Conservation (phyloP, 2,888 invertebrate genomes). For the Allophyes oxyacanthae region DNA sequence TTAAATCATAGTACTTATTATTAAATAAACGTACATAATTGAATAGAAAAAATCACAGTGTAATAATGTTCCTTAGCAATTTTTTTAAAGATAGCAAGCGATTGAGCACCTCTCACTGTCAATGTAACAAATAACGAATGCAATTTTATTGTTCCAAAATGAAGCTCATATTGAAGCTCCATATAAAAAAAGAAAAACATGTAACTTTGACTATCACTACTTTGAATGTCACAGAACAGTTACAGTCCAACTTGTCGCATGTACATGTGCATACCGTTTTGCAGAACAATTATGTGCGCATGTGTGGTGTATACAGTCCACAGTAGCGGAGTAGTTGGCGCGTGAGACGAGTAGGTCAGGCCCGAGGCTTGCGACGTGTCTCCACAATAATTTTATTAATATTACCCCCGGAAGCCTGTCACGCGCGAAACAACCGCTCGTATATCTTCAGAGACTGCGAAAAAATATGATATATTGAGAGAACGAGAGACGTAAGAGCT, state of each 20-base stretch:
- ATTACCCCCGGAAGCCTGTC: conserved; percentile 87
- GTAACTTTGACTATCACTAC: too few relatives aligned
- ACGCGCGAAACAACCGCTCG: conserved; percentile 85
- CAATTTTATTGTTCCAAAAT: not conserved
- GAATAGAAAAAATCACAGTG: too few relatives aligned
- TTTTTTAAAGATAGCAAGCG: too few relatives aligned
- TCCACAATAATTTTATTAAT: conserved; percentile 89
- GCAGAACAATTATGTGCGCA: conserved; percentile 35
- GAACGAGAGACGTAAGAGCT: conserved; percentile 84
- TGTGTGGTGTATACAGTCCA: conserved; percentile 42
- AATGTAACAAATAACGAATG: too few relatives aligned
- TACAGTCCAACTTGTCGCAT: conserved; percentile 19
- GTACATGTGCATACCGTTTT: conserved; percentile 16
- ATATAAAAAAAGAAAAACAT: not conserved
- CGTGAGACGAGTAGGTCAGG: conserved; percentile 74
- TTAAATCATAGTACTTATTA: too few relatives aligned
- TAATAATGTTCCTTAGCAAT: too few relatives aligned
- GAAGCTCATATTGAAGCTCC: not conserved
- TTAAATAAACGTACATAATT: too few relatives aligned
- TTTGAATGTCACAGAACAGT: conserved; percentile 4
- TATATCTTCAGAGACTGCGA: conserved; percentile 82
- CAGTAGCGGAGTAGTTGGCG: conserved; percentile 52
- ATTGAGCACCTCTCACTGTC: too few relatives aligned
- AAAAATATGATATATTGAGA: conserved; percentile 89
- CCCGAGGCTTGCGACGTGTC: conserved; percentile 75